Evolutionary conservation across 92 coral and sea anemone species (phyloP).

Genomic region (Palythoa caribaeorum): DNA sequence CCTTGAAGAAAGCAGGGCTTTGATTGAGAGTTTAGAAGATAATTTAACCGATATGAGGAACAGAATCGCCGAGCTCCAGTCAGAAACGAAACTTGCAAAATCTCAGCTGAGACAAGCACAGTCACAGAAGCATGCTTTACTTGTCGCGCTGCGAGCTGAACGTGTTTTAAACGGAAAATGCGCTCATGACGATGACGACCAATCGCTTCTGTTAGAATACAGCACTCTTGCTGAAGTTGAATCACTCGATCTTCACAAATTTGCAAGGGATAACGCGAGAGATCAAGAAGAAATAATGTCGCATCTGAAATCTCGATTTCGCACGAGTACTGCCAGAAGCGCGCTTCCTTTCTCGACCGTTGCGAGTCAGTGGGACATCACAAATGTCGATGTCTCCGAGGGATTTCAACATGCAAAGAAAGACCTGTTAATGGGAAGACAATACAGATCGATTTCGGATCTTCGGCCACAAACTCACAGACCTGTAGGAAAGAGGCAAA

Average conservation of each 20-base stretch:
- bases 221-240: constrained; percentile 86
- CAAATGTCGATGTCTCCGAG: constrained; percentile 55
- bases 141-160: constrained; percentile 91
- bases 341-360: constrained; percentile 69
- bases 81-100: constrained; percentile 76
- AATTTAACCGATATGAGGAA: constrained; percentile 72
- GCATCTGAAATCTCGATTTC: constrained; percentile 29
- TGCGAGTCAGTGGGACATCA: constrained; percentile 86
- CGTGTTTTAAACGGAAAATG: constrained; percentile 91
- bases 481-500: constrained; percentile 51
- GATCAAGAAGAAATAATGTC: constrained; percentile 50
- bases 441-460: constrained; percentile 78
- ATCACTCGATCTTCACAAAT: constrained; percentile 73
- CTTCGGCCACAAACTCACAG: constrained; percentile 53
- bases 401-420: constrained; percentile 48
- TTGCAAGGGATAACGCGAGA: constrained; percentile 59
- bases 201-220: constrained; percentile 86
- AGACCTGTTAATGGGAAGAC: constrained; percentile 39
- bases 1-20: constrained; percentile 85
- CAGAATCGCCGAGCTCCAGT: constrained; percentile 68
- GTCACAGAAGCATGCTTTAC: constrained; percentile 89
- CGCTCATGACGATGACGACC: constrained; percentile 81
- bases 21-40: constrained; percentile 82
- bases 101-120: constrained; percentile 88
- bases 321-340: neutral